Evolutionary conservation across 1,140 invertebrate species (phyloP), one percentile per base, ranked within the genome.

Genomic region (Drosophila aff.): DNA sequence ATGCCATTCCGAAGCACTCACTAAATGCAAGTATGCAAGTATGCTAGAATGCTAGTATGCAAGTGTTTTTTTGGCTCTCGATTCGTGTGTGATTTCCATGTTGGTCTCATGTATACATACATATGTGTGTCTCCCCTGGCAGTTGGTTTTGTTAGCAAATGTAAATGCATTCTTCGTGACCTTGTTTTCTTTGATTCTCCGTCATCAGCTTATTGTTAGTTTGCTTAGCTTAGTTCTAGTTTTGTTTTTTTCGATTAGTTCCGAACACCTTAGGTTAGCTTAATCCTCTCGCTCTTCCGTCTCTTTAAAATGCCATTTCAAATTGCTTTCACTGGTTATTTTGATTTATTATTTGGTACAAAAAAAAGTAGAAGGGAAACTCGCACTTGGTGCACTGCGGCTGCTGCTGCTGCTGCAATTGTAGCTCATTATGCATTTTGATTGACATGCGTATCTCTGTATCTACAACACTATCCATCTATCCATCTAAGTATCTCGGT

Each of bases 351-450:
- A 72, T 33, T 49, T 18, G 63, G 18, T 68, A 44, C 31, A 46
- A 41, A 72, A 71, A 71, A 58, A 68, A 49, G 3, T 23, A 3
- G 26, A 16, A 2, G 18, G 4, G 18, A 55, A 40, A 11, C 5
- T 23, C 40, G 66, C 69, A 73, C 69, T 73, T 73, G 66, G 69
- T 73, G 69, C 65, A 46, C 50, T 49, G 28, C 38, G n/a, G 46
- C 21, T 36, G 33, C 33, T 33, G 33, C 31, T 33, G 31, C 33
- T 33, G 33, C 33, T 33, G 33, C 50, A 28, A 72, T 62, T 85
- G 38, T 65, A 79, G 79, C 79, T 82, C 77, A 61, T 87, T 82
- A 77, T 89, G 79, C 76, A 87, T 73, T 83, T 87, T 83, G 83
- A 89, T 87, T 87, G 84, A 89, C 84, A 84, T 78, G 80, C 81